phyloP scores from a whole-genome alignment of 1,140 invertebrate genomes.

The Dreissena polymorpha region DNA sequence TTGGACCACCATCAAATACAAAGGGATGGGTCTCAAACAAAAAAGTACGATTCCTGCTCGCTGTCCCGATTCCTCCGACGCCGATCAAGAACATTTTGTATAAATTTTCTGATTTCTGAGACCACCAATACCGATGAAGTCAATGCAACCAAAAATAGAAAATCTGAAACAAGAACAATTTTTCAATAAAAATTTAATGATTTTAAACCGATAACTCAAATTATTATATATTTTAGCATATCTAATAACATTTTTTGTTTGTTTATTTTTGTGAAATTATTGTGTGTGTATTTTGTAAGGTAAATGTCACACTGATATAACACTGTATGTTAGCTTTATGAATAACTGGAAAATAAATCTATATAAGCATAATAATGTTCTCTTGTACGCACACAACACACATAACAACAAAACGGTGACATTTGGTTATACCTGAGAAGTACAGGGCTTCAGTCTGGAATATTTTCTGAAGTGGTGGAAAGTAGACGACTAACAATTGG shows the following conservation, averaged over 20 bases:
- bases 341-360: not conserved
- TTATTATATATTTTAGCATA: no score
- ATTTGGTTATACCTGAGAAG: slow-evolving; percentile 70
- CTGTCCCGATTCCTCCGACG: slow-evolving; percentile 41
- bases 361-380: no score
- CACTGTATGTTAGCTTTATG: not conserved
- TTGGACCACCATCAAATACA: no score
- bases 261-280: not conserved
- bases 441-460: slow-evolving; percentile 98
- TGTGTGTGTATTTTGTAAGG: not conserved
- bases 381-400: not conserved
- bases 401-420: not conserved
- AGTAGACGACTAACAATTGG: slow-evolving; percentile 98
- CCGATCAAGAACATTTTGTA: slow-evolving; percentile 54
- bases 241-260: not conserved
- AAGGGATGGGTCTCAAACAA: no score
- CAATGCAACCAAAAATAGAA: slow-evolving; percentile 92
- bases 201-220: no score
- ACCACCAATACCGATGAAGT: slow-evolving; percentile 98
- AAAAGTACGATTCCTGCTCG: slow-evolving; percentile 23
- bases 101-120: slow-evolving; percentile 95
- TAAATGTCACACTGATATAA: not conserved
- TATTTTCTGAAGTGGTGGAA: slow-evolving; percentile 95
- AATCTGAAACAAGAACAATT: slow-evolving; percentile 86
- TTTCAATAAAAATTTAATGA: no score